Evolutionary conservation across 2,113 vertebrate species (phyloP).

Genomic region (Myodes glareolus): DNA sequence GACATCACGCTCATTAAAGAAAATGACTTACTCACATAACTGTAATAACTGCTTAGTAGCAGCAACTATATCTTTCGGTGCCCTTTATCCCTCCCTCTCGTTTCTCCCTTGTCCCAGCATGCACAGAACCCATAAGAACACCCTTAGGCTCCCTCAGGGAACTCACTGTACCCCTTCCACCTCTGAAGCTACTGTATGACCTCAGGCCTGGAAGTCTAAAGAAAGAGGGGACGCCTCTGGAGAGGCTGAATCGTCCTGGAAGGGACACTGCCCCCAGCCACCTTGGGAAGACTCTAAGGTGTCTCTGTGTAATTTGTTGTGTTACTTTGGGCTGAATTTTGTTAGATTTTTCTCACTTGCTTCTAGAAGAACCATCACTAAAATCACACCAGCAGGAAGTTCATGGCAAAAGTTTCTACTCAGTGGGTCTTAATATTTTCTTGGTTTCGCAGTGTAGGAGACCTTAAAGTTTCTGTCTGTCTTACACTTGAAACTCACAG

Average conservation of each 20-base stretch:
- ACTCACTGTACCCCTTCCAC: neutral
- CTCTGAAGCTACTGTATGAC: too few relatives aligned
- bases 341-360: neutral
- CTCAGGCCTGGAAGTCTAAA: neutral
- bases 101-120: neutral
- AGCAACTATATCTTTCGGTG: neutral
- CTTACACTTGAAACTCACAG: neutral
- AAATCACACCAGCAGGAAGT: fast-evolving
- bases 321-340: too few relatives aligned
- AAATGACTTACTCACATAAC: neutral
- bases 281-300: fast-evolving
- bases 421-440: neutral
- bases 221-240: fast-evolving
- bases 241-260: fast-evolving
- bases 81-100: neutral
- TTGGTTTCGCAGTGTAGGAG: neutral
- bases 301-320: too few relatives aligned
- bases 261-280: neutral
- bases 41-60: neutral
- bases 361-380: neutral
- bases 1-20: neutral
- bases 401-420: fast-evolving
- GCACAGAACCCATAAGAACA: fast-evolving
- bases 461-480: neutral
- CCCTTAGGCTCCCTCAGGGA: neutral